These are phyloP conservation scores for Kobus ellipsiprymnus DNA, from an alignment of 2,113 vertebrate genomes.

Conservation along the genomic window DNA sequence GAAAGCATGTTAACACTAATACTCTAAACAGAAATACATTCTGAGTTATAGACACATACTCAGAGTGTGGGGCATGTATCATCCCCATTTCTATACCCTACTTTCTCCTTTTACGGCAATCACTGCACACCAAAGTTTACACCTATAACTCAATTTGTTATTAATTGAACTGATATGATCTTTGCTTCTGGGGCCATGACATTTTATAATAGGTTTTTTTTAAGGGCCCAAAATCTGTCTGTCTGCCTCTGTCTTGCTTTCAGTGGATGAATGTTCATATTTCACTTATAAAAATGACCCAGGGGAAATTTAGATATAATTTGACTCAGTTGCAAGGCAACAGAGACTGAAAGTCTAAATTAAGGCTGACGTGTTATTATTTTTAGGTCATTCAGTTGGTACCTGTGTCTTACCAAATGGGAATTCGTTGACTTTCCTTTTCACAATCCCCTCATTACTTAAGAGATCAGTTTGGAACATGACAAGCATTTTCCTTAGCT, in stretches of 20 bases:
- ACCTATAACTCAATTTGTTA: background rate
- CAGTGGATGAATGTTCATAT: background rate
- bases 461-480: background rate
- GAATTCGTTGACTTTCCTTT: background rate
- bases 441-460: background rate
- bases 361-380: background rate
- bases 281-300: background rate
- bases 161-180: background rate
- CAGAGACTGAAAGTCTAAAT: background rate
- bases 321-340: background rate
- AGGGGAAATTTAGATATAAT: background rate
- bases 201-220: conserved; percentile 72
- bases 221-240: background rate
- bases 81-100: background rate
- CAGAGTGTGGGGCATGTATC: background rate
- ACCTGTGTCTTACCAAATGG: background rate
- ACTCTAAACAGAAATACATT: conserved; percentile 21
- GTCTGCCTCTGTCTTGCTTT: background rate
- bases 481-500: background rate
- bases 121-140: background rate
- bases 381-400: background rate
- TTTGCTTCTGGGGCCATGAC: background rate
- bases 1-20: conserved; percentile 46
- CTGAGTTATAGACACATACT: conserved; percentile 3
- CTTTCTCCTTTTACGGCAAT: background rate